Evolutionary conservation across 2,888 invertebrate genomes (phyloP).

Genomic region (Dolichomitus sp.): DNA sequence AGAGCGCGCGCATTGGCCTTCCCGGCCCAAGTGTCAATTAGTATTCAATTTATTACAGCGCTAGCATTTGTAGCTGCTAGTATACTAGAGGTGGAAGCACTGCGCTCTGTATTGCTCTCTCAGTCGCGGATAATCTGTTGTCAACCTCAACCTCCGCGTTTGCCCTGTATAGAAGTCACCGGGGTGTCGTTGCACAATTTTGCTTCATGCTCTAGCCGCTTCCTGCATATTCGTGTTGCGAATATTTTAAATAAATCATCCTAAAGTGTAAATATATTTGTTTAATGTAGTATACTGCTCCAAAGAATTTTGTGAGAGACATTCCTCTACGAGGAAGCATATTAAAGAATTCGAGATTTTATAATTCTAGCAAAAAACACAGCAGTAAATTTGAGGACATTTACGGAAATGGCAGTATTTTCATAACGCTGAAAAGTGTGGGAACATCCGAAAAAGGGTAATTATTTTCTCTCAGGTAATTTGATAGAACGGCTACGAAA

Average conservation of each 20-base stretch:
- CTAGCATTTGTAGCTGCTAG: slow-evolving; percentile 22
- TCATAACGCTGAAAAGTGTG: no score
- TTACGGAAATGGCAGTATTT: background rate
- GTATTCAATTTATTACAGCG: slow-evolving; percentile 79
- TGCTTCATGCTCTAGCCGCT: background rate
- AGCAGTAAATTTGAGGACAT: background rate
- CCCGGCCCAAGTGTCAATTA: slow-evolving; percentile 77
- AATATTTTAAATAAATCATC: background rate
- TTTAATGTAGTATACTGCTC: background rate
- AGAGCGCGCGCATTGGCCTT: slow-evolving; percentile 57
- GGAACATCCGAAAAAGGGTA: no score
- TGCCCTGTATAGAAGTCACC: background rate
- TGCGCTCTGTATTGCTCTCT: slow-evolving; percentile 32
- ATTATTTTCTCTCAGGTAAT: no score
- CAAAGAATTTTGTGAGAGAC: no score
- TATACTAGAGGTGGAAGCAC: slow-evolving; percentile 62
- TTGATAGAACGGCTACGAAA: no score
- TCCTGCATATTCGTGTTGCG: background rate
- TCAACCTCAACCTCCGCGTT: background rate
- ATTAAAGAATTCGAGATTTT: no score
- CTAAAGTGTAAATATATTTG: background rate
- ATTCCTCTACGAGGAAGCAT: no score
- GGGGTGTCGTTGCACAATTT: background rate
- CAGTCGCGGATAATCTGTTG: slow-evolving; percentile 24
- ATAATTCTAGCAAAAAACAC: no score